A percentile compares a stretch with the other conserved stretches of the same genome.
phyloP scores from a whole-genome alignment of 64 coral and sea anemone genomes.

The Orbicella faveolata region DNA sequence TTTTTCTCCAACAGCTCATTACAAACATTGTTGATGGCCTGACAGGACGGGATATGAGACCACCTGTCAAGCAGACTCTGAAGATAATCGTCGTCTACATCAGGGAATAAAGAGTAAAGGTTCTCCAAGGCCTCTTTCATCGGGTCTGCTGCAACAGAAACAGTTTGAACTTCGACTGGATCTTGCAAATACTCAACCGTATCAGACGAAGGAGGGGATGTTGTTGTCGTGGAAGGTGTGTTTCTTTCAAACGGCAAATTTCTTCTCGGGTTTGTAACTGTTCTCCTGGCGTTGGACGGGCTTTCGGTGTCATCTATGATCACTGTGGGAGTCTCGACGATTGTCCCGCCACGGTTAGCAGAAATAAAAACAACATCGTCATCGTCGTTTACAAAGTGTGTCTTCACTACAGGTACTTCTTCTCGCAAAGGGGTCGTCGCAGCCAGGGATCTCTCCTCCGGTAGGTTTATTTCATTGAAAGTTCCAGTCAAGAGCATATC shows the following conservation, averaged over 20 bases:
- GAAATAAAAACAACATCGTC: conserved; percentile 50
- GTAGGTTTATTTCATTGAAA: neutral
- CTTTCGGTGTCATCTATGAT: neutral
- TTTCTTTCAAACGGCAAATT: neutral
- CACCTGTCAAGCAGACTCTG: conserved; percentile 44
- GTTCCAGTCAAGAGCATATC: conserved; percentile 47
- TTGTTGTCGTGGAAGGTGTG: neutral
- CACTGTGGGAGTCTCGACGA: neutral
- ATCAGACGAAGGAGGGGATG: neutral
- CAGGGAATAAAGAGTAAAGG: conserved; percentile 55
- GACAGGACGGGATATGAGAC: neutral
- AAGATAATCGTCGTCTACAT: conserved; percentile 70
- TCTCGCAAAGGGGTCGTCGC: neutral
- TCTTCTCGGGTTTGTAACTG: neutral
- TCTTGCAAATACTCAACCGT: neutral
- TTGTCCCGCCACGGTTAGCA: neutral
- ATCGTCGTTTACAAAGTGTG: conserved; percentile 7
- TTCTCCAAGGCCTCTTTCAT: conserved; percentile 13
- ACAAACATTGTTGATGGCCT: conserved; percentile 62
- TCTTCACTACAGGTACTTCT: neutral
- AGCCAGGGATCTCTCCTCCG: neutral
- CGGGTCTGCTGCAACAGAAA: neutral
- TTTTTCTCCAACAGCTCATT: conserved; percentile 61
- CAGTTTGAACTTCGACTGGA: neutral
- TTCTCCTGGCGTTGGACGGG: neutral